Conservation (phyloP, 2,797 vertebrate genomes). For the Helostoma temminkii region DNA sequence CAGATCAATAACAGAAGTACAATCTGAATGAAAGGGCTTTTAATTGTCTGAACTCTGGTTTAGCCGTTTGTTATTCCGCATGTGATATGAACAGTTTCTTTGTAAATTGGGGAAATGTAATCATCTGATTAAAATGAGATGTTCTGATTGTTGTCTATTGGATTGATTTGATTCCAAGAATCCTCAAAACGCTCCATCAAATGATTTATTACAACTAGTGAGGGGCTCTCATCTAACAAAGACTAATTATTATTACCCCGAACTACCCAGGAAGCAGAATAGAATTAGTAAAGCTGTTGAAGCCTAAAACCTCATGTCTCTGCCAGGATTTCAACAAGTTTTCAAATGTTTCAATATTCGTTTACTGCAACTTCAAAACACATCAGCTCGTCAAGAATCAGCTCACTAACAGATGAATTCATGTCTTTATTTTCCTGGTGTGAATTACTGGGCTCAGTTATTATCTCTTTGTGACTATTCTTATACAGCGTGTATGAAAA, state of each 20-base stretch:
- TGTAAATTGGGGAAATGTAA: constrained; percentile 11
- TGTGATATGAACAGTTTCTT: constrained; percentile 26
- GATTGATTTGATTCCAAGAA: constrained; percentile 24
- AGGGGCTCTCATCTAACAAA: too few relatives aligned
- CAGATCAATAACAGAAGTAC: neutral
- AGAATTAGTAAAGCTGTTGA: too few relatives aligned
- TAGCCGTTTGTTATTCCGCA: constrained; percentile 29
- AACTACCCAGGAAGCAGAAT: too few relatives aligned
- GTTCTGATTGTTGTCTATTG: constrained; percentile 28
- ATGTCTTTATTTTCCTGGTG: neutral
- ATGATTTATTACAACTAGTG: too few relatives aligned
- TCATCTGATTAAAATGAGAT: constrained; percentile 40
- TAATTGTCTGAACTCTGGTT: constrained; percentile 3
- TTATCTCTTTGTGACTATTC: neutral
- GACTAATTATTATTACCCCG: too few relatives aligned
- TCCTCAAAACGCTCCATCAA: neutral
- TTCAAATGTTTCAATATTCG: too few relatives aligned
- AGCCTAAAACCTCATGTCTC: too few relatives aligned
- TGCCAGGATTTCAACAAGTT: too few relatives aligned
- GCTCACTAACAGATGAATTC: too few relatives aligned
- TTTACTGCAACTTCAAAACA: too few relatives aligned
- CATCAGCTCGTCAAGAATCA: too few relatives aligned
- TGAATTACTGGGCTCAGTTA: neutral
- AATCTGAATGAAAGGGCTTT: constrained; percentile 35
- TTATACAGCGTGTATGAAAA: neutral